These are phyloP conservation scores for Cosmopolites sordidus DNA, from an alignment of 2,888 invertebrate genomes.

Conservation along the genomic window DNA sequence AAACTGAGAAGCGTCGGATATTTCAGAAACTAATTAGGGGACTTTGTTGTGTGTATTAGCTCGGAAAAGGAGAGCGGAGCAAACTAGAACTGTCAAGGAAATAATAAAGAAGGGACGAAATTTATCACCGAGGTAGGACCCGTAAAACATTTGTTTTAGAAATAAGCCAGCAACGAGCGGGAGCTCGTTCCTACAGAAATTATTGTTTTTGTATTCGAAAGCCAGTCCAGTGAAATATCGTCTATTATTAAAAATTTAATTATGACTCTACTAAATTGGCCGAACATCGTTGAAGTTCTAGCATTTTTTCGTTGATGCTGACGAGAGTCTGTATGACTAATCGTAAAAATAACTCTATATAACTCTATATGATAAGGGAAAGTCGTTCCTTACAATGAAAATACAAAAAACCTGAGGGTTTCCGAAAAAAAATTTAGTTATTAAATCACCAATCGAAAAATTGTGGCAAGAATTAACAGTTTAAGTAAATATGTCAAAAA, in stretches of 20 bases:
- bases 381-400: too few species aligned
- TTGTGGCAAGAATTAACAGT: too few species aligned
- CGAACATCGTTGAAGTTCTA: background rate
- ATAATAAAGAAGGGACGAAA: slow-evolving; percentile 27
- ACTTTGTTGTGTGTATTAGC: slow-evolving; percentile 22
- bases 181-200: slow-evolving; percentile 11
- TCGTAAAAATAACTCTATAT: too few species aligned
- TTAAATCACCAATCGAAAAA: too few species aligned
- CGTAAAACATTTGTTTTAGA: slow-evolving; percentile 29
- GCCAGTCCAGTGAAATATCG: slow-evolving; percentile 9
- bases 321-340: too few species aligned
- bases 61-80: slow-evolving; percentile 2
- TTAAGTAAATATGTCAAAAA: too few species aligned
- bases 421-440: too few species aligned
- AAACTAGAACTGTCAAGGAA: slow-evolving; percentile 19
- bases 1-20: slow-evolving; percentile 5
- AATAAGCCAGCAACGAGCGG: slow-evolving; percentile 27
- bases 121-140: slow-evolving; percentile 24
- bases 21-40: slow-evolving; percentile 24
- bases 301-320: too few species aligned
- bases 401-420: too few species aligned
- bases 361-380: too few species aligned
- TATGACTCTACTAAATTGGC: slow-evolving; percentile 19
- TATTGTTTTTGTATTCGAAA: slow-evolving; percentile 22
- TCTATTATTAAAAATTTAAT: slow-evolving; percentile 24